Evolutionary conservation across 2,888 invertebrate species (phyloP).

Genomic region (Fragum fragum): DNA sequence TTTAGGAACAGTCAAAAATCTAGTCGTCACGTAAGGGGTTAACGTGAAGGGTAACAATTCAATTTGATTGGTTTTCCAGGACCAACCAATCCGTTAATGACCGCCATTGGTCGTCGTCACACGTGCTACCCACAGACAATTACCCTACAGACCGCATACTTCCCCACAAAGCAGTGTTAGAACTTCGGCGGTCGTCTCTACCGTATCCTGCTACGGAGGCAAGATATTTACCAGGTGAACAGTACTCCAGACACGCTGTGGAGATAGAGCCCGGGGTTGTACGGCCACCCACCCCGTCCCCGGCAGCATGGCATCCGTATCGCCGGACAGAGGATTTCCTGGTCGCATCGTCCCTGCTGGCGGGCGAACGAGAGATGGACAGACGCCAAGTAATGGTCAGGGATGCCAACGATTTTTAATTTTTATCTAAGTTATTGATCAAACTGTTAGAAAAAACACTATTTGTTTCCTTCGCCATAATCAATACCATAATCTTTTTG

Average conservation of each 20-base stretch:
- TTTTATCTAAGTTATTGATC: too few relatives aligned
- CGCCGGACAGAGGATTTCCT: constrained; percentile 55
- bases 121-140: constrained; percentile 27
- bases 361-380: constrained; percentile 48
- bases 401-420: constrained; percentile 33
- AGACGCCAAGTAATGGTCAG: background rate
- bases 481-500: too few relatives aligned
- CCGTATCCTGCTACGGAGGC: constrained; percentile 17
- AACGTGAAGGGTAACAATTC: too few relatives aligned
- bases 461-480: too few relatives aligned
- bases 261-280: constrained; percentile 16
- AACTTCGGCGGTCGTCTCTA: constrained; percentile 38
- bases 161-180: constrained; percentile 44
- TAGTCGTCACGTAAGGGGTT: too few relatives aligned
- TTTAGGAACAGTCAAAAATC: too few relatives aligned
- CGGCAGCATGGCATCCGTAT: constrained; percentile 44
- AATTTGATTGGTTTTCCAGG: too few relatives aligned
- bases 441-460: too few relatives aligned
- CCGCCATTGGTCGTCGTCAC: constrained; percentile 38
- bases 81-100: constrained; percentile 27
- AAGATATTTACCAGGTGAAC: background rate
- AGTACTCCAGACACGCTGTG: background rate
- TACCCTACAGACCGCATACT: constrained; percentile 29
- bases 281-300: constrained; percentile 16
- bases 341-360: constrained; percentile 59